phyloP scores from a whole-genome alignment of 2,113 vertebrate genomes.

The Hippocampus comes region DNA sequence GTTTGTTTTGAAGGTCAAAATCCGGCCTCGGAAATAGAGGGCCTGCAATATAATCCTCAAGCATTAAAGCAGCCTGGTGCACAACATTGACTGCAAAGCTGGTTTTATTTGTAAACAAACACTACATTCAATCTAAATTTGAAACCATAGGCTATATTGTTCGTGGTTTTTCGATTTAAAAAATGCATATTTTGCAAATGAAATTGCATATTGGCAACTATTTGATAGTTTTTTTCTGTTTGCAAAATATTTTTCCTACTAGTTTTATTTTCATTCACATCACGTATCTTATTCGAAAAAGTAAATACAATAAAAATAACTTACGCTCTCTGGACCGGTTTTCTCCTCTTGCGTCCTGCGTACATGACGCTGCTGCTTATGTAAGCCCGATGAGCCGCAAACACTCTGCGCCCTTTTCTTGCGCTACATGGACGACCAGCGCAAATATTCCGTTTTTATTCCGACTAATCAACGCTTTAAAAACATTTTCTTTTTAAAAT shows the following conservation, averaged over 20 bases:
- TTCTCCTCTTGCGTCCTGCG: slow-evolving; percentile 72
- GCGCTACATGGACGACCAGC: slow-evolving; percentile 41
- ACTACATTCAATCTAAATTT: not conserved
- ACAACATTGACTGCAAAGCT: not conserved
- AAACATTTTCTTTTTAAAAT: not conserved
- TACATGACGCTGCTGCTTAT: slow-evolving; percentile 59
- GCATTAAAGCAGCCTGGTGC: slow-evolving; percentile 9
- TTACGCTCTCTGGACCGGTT: slow-evolving; percentile 70
- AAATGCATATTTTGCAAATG: not conserved
- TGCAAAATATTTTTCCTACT: not conserved
- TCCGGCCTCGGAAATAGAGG: slow-evolving; percentile 23
- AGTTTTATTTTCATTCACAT: not conserved
- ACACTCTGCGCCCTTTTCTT: not conserved
- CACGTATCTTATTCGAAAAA: not conserved
- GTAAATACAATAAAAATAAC: slow-evolving; percentile 11
- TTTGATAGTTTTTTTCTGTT: not conserved
- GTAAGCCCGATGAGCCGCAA: slow-evolving; percentile 22
- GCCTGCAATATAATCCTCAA: slow-evolving; percentile 48
- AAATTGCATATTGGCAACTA: not conserved
- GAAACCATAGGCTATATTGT: not conserved
- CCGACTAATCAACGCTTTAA: not conserved
- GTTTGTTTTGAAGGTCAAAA: slow-evolving; percentile 22
- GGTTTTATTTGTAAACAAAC: not conserved
- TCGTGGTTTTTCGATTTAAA: not conserved
- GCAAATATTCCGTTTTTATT: slow-evolving; percentile 10